phyloP scores from a whole-genome alignment of 2,797 vertebrate genomes.

The Halcyon smyrnensis region DNA sequence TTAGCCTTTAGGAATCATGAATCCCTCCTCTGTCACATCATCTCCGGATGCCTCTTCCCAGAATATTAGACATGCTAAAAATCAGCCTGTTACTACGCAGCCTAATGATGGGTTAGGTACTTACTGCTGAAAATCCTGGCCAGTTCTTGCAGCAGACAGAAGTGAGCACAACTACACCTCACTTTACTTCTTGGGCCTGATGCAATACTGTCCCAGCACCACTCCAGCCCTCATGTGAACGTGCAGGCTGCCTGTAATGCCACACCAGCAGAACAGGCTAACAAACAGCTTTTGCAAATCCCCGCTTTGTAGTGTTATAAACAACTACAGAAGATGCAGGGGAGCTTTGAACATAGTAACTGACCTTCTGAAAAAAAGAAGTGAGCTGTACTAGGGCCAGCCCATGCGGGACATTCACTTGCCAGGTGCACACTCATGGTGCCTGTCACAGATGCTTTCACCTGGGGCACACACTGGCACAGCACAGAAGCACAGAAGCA shows the following conservation, averaged over 20 bases:
- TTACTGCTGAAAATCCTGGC: neutral
- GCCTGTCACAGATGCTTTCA: neutral
- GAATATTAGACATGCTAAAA: neutral
- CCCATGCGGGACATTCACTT: neutral
- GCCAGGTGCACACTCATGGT: rapidly evolving
- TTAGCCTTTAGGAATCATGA: neutral
- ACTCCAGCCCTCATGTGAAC: neutral
- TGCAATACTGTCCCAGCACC: neutral
- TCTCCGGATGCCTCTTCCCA: neutral
- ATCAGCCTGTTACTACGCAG: neutral
- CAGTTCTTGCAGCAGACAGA: neutral
- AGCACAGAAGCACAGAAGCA: too few relatives aligned
- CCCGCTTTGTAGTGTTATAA: neutral
- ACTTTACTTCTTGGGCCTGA: neutral
- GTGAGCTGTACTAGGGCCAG: neutral
- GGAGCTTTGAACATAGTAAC: neutral
- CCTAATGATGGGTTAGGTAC: neutral
- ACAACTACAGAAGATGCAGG: neutral
- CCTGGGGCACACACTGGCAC: rapidly evolving
- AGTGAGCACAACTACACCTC: neutral
- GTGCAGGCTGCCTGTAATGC: neutral
- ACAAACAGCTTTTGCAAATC: neutral
- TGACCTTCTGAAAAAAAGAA: neutral
- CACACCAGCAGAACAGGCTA: neutral
- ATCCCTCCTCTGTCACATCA: neutral